phyloP scores from a whole-genome alignment of 2,888 invertebrate genomes.

The Tenthredo notha region DNA sequence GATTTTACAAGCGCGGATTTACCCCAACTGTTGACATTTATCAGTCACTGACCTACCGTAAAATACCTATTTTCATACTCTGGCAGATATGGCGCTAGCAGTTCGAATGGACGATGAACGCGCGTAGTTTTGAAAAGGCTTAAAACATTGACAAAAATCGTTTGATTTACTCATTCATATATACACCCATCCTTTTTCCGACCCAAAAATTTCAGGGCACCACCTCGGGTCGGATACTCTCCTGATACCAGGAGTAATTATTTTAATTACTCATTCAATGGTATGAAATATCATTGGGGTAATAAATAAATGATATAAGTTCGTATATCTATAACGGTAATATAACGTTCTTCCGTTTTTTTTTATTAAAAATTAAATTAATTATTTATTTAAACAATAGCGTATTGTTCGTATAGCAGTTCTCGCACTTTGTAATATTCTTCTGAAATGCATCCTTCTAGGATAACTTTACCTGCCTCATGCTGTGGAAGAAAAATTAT shows the following conservation, averaged over 20 bases:
- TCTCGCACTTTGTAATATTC: slow-evolving; percentile 97
- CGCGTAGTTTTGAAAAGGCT: background rate
- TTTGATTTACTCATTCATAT: too few species aligned
- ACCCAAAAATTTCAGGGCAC: too few species aligned
- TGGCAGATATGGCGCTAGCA: background rate
- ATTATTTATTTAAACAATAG: slow-evolving; percentile 86
- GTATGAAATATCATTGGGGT: background rate
- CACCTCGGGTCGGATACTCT: too few species aligned
- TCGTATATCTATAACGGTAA: background rate
- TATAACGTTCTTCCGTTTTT: background rate
- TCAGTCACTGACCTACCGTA: background rate
- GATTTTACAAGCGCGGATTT: background rate
- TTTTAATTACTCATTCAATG: too few species aligned
- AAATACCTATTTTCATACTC: background rate
- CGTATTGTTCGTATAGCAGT: slow-evolving; percentile 97
- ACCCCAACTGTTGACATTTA: background rate
- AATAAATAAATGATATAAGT: background rate
- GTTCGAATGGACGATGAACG: background rate
- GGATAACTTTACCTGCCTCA: slow-evolving; percentile 93
- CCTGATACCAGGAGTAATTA: too few species aligned
- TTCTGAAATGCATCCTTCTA: slow-evolving; percentile 96
- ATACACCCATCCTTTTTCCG: too few species aligned
- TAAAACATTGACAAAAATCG: too few species aligned
- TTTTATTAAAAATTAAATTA: slow-evolving; percentile 37
- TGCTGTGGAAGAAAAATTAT: slow-evolving; percentile 81